Conservation (phyloP, 2,113 vertebrate genomes). For the Ammodytes marinus region DNA sequence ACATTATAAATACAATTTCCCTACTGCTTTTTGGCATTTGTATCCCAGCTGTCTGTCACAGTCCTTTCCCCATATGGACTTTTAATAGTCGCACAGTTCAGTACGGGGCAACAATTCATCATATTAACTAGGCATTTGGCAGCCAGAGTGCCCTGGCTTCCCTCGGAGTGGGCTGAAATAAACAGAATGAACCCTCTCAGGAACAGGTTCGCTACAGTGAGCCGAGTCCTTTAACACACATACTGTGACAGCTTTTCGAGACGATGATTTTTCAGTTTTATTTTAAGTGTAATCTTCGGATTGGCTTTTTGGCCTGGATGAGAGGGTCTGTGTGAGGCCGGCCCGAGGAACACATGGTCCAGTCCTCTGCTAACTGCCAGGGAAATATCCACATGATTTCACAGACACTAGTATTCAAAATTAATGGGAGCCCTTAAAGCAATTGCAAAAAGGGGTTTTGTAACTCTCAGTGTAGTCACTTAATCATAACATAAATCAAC, state of each 20-base stretch:
- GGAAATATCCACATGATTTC: constrained; percentile 34
- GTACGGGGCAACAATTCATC: constrained; percentile 70
- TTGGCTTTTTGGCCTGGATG: constrained; percentile 30
- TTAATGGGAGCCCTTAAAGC: constrained; percentile 12
- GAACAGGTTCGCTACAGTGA: constrained; percentile 46
- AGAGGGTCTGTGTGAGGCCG: constrained; percentile 1
- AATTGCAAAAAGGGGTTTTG: constrained; percentile 6
- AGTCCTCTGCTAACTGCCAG: constrained; percentile 16
- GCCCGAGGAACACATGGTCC: constrained; percentile 16
- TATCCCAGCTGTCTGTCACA: constrained; percentile 51
- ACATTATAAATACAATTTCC: constrained; percentile 52
- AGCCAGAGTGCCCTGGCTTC: constrained; percentile 61
- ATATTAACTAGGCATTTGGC: constrained; percentile 72
- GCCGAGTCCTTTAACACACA: constrained; percentile 73
- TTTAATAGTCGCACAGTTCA: constrained; percentile 70
- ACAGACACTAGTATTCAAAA: constrained; percentile 22
- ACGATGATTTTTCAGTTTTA: constrained; percentile 35
- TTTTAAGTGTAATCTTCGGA: constrained; percentile 29
- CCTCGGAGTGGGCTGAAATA: constrained; percentile 59
- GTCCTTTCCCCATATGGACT: constrained; percentile 66
- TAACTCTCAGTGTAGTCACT: background rate
- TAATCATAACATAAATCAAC: constrained; percentile 27
- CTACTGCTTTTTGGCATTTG: constrained; percentile 49
- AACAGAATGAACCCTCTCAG: constrained; percentile 63
- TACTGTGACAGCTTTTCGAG: constrained; percentile 27